These are phyloP conservation scores for Pseudorhiza aurosa DNA, from an alignment of 30 jellyfish, hydroid and myxozoan genomes.

Conservation along the genomic window DNA sequence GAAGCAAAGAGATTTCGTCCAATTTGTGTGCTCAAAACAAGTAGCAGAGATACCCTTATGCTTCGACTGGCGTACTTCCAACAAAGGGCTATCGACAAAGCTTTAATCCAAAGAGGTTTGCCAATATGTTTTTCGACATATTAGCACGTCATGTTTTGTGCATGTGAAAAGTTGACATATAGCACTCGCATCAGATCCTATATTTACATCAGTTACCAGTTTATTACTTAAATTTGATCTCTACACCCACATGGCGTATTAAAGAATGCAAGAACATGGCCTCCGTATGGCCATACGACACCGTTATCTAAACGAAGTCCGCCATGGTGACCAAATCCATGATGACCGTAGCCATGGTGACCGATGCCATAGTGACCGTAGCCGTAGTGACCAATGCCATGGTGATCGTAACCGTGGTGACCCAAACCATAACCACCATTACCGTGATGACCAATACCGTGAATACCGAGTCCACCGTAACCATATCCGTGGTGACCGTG, in stretches of 20 bases:
- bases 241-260: conserved; percentile 62
- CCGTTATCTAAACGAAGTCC: conserved; percentile 57
- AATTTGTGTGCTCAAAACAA: too few species aligned
- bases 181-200: too few species aligned
- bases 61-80: too few species aligned
- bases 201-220: too few species aligned
- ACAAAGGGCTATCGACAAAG: too few species aligned
- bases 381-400: conserved; percentile 47
- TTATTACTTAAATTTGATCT: too few species aligned
- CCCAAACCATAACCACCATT: conserved; percentile 26
- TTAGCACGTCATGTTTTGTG: too few species aligned
- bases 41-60: too few species aligned
- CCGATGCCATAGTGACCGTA: conserved; percentile 20
- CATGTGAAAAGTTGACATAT: too few species aligned
- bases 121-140: too few species aligned
- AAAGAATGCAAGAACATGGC: conserved; percentile 1
- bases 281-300: conserved; percentile 53
- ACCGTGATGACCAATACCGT: conserved; percentile 22
- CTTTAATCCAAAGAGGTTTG: too few species aligned
- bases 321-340: conserved; percentile 16
- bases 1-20: too few species aligned
- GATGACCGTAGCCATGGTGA: conserved; percentile 9
- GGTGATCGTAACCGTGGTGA: conserved; percentile 40
- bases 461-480: conserved; percentile 1
- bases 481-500: conserved; percentile 41